A percentile compares a stretch with the other conserved stretches of the same genome.
phyloP scores from a whole-genome alignment of 2,888 invertebrate genomes.

The Ischnura elegans region DNA sequence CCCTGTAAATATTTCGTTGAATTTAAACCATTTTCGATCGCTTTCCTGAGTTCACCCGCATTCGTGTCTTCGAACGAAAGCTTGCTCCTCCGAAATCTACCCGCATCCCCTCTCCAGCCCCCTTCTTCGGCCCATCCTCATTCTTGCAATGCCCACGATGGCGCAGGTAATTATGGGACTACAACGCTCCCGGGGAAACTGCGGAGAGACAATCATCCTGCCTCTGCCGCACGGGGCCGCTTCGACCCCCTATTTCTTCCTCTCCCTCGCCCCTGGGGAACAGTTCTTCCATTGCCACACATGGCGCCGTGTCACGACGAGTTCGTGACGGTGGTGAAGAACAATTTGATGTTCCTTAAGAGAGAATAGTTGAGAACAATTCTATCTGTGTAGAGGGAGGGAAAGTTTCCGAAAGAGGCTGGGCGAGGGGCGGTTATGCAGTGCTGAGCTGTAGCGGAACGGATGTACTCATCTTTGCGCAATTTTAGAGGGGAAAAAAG shows the following conservation, averaged over 20 bases:
- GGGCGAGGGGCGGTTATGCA: background rate
- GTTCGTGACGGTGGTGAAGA: slow-evolving; percentile 37
- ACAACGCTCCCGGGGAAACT: slow-evolving; percentile 57
- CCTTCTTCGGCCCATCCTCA: background rate
- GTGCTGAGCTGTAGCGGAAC: background rate
- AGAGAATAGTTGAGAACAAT: slow-evolving; percentile 38
- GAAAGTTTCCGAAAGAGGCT: slow-evolving; percentile 54
- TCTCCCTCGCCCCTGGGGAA: background rate
- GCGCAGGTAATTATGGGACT: slow-evolving; percentile 61
- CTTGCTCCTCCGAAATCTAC: background rate
- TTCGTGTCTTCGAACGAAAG: background rate
- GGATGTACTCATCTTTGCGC: background rate
- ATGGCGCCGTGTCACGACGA: slow-evolving; percentile 48
- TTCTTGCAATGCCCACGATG: slow-evolving; percentile 22
- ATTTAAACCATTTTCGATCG: no score
- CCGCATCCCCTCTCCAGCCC: background rate
- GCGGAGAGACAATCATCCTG: slow-evolving; percentile 10
- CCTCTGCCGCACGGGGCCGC: background rate
- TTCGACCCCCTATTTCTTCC: background rate
- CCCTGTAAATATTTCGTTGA: no score
- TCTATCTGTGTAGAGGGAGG: slow-evolving; percentile 3
- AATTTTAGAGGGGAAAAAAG: background rate
- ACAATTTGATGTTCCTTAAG: slow-evolving; percentile 55
- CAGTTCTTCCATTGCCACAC: slow-evolving; percentile 23
- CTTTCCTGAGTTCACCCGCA: background rate